Evolutionary conservation across 2,888 invertebrate species (phyloP).

Genomic region (Gasteruption jaculator): DNA sequence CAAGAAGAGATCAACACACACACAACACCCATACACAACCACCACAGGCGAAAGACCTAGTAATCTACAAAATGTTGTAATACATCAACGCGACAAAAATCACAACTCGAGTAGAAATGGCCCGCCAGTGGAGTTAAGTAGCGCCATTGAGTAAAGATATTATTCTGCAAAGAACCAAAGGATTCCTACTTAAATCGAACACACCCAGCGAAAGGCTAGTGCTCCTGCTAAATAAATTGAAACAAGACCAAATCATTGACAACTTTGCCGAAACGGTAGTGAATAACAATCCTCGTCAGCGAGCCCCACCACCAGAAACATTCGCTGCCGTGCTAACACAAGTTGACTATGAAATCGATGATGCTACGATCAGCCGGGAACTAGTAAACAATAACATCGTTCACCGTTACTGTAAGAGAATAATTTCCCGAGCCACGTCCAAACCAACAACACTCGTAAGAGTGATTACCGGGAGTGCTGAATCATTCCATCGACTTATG

Average conservation of each 20-base stretch:
- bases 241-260: constrained; percentile 5
- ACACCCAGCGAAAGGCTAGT: background rate
- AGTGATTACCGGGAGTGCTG: background rate
- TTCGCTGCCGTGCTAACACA: constrained; percentile 7
- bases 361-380: constrained; percentile 4
- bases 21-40: no score
- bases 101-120: constrained; percentile 2
- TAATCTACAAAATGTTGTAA: background rate
- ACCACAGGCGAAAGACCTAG: background rate
- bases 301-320: constrained; percentile 3
- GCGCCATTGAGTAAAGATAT: constrained; percentile 2
- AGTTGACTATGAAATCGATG: constrained; percentile 11
- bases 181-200: constrained; percentile 7
- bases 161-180: constrained; percentile 6
- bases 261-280: constrained; percentile 7
- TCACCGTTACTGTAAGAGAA: constrained; percentile 14
- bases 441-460: constrained; percentile 12
- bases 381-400: constrained; percentile 7
- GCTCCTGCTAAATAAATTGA: background rate
- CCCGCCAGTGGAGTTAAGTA: constrained; percentile 3
- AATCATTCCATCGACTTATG: constrained; percentile 2
- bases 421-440: constrained; percentile 10
- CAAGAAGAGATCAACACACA: no score
- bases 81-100: constrained; percentile 7
- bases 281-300: no score